Base-by-base conservation (phyloP, 2,797 vertebrate species). In the Myotis planiceps region DNA sequence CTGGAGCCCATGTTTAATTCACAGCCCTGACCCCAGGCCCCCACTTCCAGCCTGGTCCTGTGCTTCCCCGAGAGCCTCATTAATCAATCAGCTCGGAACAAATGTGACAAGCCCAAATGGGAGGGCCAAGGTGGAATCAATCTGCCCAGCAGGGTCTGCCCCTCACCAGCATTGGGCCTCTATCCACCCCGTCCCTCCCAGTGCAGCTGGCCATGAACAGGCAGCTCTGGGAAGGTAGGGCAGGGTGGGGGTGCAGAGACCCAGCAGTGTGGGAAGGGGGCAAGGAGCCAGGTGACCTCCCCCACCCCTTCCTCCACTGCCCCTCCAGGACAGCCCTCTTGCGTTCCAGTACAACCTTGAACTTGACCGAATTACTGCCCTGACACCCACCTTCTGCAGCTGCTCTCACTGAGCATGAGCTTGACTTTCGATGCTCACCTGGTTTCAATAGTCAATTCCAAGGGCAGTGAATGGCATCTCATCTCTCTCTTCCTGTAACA, bases 1-100 rank as follows among this genome's bases (percentile, higher is more conserved):
- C 53, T 18, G 97, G 96, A 97, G 95, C 96, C 98, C 98, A 99
- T 99, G 98, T 99, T 99, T 99, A 99, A 99, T 99, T 99, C 99
- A 99, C 98, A 98, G 97, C 94, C 93, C 86, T 97, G 98, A 97
- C 96, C 97, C 93, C 63, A 2, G 42, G 51, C 90, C 78, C 81
- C 95, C 58, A 95, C 95, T 94, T 80, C 96, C 95, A 97, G 97
- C 84, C 92, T 83, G 94, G 79, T 96, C 97, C 96, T 98, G 95
- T 82, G 97, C 94, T 98, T 96, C 98, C 98, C 98, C 98, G 97
- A 98, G 98, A 98, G 98, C 98, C 98, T 99, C 98, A 98, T 99
- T 99, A 99, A 99, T 99, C 99, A 99, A 98, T 99, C 99, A 99
- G 88, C 49, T 95, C 91, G 98, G 98, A 99, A 98, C 97, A 97